Evolutionary conservation across 2,888 invertebrate genomes (phyloP), one percentile per base, ranked within the genome.

Genomic region (Drosophila affinis): DNA sequence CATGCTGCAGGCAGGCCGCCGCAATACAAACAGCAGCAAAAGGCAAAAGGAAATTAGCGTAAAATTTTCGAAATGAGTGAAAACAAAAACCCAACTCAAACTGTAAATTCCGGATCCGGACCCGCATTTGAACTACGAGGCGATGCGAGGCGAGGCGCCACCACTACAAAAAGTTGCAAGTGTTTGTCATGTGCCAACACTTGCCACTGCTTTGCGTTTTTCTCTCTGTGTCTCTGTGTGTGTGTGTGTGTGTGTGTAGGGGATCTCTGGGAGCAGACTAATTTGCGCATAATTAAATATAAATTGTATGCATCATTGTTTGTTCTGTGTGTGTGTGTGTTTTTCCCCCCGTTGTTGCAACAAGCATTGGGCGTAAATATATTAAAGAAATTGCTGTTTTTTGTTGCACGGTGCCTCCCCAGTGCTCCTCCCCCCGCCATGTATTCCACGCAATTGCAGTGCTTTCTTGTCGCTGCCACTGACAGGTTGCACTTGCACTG

Each of bases 241-340:
- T 24, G 24, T 24, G 24, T 24, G 27, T 27, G 27, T 24, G 24
- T 24, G 24, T 27, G 27, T 7, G 27, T 6, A 9, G 29, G 29
- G 29, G 29, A 9, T 7, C 7, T 9, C 7, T 7, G 7, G 29
- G 29, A 2, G 29, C 48, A 60, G 77, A 89, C 89, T 89, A 89
- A 89, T 90, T 89, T 89, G 81, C 82, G 88, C 81, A 90, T 89
- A 89, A 90, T 89, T 89, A 89, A 89, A 90, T 90, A 89, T 78
- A 90, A 89, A 89, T 88, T 89, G 89, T 81, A 80, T 78, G 81
- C 77, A 73, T 69, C 71, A 77, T 67, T 87, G 84, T 83, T 83
- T 87, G 88, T 78, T 88, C 78, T 69, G 48, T 58, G 12, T 49
- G 60, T 55, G 60, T 55, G 56, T 71, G 45, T 62, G 68, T 57